Evolutionary conservation across 2,113 vertebrate genomes (phyloP).

Genomic region (Lophotis ruficrista): DNA sequence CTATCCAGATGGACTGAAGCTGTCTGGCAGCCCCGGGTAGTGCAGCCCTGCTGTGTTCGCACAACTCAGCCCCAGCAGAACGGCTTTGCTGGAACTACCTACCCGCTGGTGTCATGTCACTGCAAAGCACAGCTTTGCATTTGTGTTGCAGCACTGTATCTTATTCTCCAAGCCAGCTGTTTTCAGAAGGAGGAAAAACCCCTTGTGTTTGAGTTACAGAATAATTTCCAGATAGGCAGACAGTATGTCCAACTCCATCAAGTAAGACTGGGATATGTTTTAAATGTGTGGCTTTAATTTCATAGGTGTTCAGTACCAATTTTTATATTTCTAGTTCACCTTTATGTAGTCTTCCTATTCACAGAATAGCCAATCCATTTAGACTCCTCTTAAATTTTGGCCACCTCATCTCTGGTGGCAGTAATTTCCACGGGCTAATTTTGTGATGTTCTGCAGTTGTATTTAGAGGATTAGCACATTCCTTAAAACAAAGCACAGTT

Average conservation of each 20-base stretch:
- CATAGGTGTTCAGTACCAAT: not conserved
- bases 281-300: not conserved
- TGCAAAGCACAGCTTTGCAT: not conserved
- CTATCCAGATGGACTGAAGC: not conserved
- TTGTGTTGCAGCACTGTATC: not conserved
- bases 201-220: not conserved
- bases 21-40: not conserved
- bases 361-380: not conserved
- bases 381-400: not conserved
- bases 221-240: not conserved
- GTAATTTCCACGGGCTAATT: not conserved
- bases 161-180: not conserved
- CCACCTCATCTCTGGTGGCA: not conserved
- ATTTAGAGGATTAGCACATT: not conserved
- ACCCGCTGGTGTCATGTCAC: not conserved
- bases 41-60: not conserved
- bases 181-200: not conserved
- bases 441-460: not conserved
- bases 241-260: not conserved
- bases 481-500: not conserved
- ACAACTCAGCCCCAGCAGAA: not conserved
- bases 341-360: not conserved
- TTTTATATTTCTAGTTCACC: not conserved
- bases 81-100: not conserved
- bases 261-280: not conserved